Evolutionary conservation across 35 echinoderm and acorn worm genomes (phyloP), one percentile per base, ranked within the genome.

Genomic region (Antedon bifida): DNA sequence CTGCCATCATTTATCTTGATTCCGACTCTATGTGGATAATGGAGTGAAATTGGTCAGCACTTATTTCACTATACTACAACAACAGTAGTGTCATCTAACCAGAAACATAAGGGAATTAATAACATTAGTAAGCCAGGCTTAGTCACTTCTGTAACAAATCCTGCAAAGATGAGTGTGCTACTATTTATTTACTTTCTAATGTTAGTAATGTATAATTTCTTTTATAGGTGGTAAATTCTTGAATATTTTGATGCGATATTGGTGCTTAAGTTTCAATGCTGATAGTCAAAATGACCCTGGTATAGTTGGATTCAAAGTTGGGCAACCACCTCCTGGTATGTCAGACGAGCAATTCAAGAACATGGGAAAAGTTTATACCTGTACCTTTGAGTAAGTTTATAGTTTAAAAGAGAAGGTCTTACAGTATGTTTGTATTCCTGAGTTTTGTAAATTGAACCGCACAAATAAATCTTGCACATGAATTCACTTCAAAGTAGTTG

Each of bases 301-400:
- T 11, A 23, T 64, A 23, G 81, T 86, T 36, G 84, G 91, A 0
- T 83, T 93, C 32, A 83, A 87, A 23, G 80, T 93, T 76, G 91
- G 91, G 28, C 85, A 44, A 28, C 91, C 91, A 12, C 91, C 91
- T 9, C 87, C 91, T 35, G 91, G 91, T n/a, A 82, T 93, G 31
- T 89, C 91, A 39, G 51, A 93, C 31, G 91, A 93, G 35, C 81
- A 93, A 34, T 93, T 93, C 64, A 78, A 86, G 30, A 93, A 87
- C 45, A 87, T 89, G 80, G 91, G 91, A 30, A 89, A 87, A 78
- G 84, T 93, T 75, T 82, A 84, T 51, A 89, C 83, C 36, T 93
- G 91, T 45, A 93, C 91, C 26, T 93, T 89, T 89, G 91, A 93
- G 91, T 93, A 80, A 89, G 91, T 86, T 29, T 19, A 44, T 78